A percentile compares a stretch with the other conserved stretches of the same genome.
phyloP scores from a whole-genome alignment of 1,140 invertebrate genomes.

The Stegodyphus mimosarum region DNA sequence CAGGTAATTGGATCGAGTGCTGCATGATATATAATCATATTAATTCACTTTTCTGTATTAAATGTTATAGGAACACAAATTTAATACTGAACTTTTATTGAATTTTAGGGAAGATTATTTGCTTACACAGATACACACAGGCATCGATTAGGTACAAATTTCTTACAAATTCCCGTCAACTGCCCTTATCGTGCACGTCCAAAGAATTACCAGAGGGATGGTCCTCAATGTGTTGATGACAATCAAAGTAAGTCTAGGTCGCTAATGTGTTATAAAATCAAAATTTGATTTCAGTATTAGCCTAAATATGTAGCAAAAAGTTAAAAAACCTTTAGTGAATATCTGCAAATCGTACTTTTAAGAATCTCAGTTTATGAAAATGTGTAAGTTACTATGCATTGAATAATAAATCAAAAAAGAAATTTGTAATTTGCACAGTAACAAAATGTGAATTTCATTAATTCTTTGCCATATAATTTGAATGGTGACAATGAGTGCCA shows the following conservation, averaged over 20 bases:
- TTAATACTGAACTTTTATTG: neutral
- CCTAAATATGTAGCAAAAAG: too few species aligned
- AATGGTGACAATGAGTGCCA: too few species aligned
- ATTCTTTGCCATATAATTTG: too few species aligned
- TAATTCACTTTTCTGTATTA: neutral
- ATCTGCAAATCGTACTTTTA: too few species aligned
- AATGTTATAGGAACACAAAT: neutral
- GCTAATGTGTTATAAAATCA: too few species aligned
- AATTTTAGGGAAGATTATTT: slow-evolving; percentile 85
- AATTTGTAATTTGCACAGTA: too few species aligned
- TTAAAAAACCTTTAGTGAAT: too few species aligned
- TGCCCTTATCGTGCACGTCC: slow-evolving; percentile 78
- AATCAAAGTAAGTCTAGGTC: slow-evolving; percentile 65
- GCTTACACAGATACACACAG: slow-evolving; percentile 95
- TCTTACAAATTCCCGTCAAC: slow-evolving; percentile 94
- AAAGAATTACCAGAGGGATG: slow-evolving; percentile 90
- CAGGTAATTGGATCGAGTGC: slow-evolving; percentile 70
- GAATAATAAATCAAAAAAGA: too few species aligned
- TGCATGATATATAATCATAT: neutral
- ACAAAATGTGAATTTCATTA: too few species aligned
- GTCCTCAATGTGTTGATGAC: slow-evolving; percentile 71
- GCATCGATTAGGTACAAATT: slow-evolving; percentile 92
- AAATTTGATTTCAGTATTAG: too few species aligned
- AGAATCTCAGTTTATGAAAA: too few species aligned
- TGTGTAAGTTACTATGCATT: too few species aligned